Base-by-base conservation (phyloP, 2,797 vertebrate genomes). In the Poecilia wingei region DNA sequence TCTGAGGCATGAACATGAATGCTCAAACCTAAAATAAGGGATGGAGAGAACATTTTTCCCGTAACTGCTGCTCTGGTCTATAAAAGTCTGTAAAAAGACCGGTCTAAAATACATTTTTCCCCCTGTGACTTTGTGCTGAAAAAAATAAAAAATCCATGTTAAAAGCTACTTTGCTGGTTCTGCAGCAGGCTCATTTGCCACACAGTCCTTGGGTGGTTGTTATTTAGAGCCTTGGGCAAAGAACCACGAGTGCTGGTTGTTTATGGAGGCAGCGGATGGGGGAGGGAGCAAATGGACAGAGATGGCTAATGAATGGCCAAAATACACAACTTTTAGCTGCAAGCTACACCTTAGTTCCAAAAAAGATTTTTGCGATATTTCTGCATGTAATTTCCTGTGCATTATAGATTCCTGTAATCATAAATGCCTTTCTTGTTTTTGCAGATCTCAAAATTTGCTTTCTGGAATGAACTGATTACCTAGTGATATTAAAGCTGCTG, bases 151-250 rank as follows among this genome's bases (percentile, higher is more conserved):
- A 77, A 87, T 88, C 81, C 71, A 82, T 87, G 81, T 79, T 87
- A 84, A 89, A 86, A 88, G 83, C 81, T 55, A 70, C 83, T 87
- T 80, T 83, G 77, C 76, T 86, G 81, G 74, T 73, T 83, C 12
- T 75, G 75, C 79, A 75, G 72, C 89, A 49, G 82, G 87, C 83
- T 85, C 84, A 78, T 82, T 83, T 81, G 53, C 82, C 74, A 77
- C 80, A 3, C 18, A 61, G 87, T 79, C 89, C 82, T 89, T 90
- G 87, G 59, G 84, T 80, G 72, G 84, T 75, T 87, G 86, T 87
- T 91, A 86, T 92, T 88, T 86, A 86, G 78, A 88, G 89, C 80
- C 78, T 70, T 64, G 70, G 76, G 88, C 90, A 82, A 84, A 76
- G 80, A 90, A 81, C 83, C 78, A 78, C 74, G 83, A 86, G 79